Evolutionary conservation across 2,888 invertebrate genomes (phyloP), one percentile per base, ranked within the genome.

Genomic region (Chrysolina oricalcia): DNA sequence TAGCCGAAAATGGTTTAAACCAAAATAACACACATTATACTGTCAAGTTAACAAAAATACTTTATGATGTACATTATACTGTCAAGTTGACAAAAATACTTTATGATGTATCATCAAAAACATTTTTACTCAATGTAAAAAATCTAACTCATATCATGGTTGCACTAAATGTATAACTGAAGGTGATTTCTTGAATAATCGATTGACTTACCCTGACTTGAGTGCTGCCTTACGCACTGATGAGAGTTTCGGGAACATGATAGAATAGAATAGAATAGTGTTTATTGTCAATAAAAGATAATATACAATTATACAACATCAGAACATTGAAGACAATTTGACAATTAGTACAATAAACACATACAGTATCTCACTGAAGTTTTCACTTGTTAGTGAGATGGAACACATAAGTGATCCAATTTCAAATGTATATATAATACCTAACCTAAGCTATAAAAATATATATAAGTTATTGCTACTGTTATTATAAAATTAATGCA

Each of bases 91-190:
- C 63, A 62, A 62, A 62, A 62, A 3, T 62, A n/a, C 62, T 62
- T 27, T 62, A 27, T 62, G 35, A 62, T 62, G 62, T 19, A 11
- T n/a, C 59, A 59, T 15, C 62, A 6, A 62, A 62, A 62, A 15
- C 62, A 62, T 62, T 62, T 62, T n/a, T 27, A 23, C 40, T 62
- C n/a, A 40, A 40, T 62, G 35, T 62, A 8, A 62, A 62, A 23
- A 62, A 8, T 62, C 62, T 11, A 62, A 62, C 17, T 27, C 62
- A 35, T 62, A 62, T 40, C n/a, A n/a, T 63, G 40, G 63, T 27
- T 63, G 40, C 35, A 63, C 63, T 17, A 63, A 63, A 63, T 63
- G 63, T 40, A 63, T 40, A 59, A 59, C 59, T 13, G 59, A 59
- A 59, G 59, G 59, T 21, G 59, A 59, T 19, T 63, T 63, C 13